A percentile compares a stretch with the other conserved stretches of the same genome.
Conservation (phyloP, 2,797 vertebrate genomes). For the Acropternis orthonyx region DNA sequence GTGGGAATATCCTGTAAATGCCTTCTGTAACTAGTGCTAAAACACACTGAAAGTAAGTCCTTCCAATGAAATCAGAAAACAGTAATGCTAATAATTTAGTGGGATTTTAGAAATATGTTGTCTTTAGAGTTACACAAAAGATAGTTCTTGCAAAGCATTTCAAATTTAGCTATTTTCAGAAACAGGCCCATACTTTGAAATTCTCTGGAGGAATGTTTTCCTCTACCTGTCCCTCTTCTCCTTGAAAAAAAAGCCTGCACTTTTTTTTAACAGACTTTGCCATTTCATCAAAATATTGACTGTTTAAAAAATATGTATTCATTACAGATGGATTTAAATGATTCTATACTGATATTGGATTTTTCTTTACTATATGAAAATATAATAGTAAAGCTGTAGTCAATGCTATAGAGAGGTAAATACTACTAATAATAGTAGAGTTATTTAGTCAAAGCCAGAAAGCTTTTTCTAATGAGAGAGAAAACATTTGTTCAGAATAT, state of each 20-base stretch:
- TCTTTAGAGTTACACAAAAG: not conserved
- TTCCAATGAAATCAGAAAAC: not conserved
- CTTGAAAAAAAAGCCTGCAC: not conserved
- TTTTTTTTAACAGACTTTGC: not conserved
- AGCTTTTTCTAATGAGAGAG: not conserved
- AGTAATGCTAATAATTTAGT: not conserved
- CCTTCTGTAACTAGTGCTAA: not conserved
- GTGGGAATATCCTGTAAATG: not conserved
- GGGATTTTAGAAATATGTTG: not conserved
- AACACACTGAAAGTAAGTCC: not conserved
- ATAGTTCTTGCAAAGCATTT: not conserved
- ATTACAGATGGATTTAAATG: not conserved
- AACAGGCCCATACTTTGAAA: not conserved
- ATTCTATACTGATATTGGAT: accelerated
- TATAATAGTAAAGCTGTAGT: not conserved
- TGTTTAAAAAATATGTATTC: not conserved
- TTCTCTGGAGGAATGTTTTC: not conserved
- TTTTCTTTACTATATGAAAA: not conserved
- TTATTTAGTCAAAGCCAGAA: not conserved
- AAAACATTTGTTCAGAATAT: not conserved
- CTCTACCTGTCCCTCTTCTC: not conserved
- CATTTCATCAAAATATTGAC: not conserved
- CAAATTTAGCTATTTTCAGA: not conserved
- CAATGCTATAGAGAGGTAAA: not conserved
- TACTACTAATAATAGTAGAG: not conserved